These are phyloP conservation scores for Heliconius hermathena DNA, from an alignment of 1,140 invertebrate species.

Conservation along the genomic window DNA sequence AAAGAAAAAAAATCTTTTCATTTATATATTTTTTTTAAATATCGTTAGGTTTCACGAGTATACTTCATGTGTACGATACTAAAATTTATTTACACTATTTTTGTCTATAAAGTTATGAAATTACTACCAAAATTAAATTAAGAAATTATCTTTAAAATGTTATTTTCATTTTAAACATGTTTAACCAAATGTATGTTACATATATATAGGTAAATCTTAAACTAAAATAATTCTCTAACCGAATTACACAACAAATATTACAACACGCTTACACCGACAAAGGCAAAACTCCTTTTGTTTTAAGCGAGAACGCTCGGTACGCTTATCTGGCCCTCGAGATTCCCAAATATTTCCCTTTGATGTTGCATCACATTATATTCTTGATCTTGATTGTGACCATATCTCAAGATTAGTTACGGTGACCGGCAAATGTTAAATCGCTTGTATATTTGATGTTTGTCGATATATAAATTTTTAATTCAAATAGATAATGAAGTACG, in stretches of 20 bases:
- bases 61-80: too few relatives aligned
- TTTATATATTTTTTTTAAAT: too few relatives aligned
- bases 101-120: too few relatives aligned
- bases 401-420: not conserved
- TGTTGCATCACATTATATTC: conserved; percentile 30
- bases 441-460: not conserved
- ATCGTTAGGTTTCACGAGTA: too few relatives aligned
- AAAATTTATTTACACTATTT: too few relatives aligned
- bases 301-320: conserved; percentile 30
- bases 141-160: too few relatives aligned
- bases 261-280: not conserved
- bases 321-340: conserved; percentile 34
- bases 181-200: not conserved
- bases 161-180: too few relatives aligned
- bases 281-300: conserved; percentile 2
- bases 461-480: not conserved
- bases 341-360: conserved; percentile 36
- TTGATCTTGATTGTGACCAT: conserved; percentile 28
- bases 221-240: not conserved
- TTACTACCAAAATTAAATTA: too few relatives aligned
- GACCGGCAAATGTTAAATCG: not conserved
- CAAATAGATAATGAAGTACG: not conserved
- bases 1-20: too few relatives aligned
- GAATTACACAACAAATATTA: not conserved
- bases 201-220: not conserved